Percentiles rank a stretch among this genome's conserved stretches.
These are phyloP conservation scores for Drosophila prolongata DNA, from an alignment of 2,888 invertebrate genomes.

Conservation along the genomic window DNA sequence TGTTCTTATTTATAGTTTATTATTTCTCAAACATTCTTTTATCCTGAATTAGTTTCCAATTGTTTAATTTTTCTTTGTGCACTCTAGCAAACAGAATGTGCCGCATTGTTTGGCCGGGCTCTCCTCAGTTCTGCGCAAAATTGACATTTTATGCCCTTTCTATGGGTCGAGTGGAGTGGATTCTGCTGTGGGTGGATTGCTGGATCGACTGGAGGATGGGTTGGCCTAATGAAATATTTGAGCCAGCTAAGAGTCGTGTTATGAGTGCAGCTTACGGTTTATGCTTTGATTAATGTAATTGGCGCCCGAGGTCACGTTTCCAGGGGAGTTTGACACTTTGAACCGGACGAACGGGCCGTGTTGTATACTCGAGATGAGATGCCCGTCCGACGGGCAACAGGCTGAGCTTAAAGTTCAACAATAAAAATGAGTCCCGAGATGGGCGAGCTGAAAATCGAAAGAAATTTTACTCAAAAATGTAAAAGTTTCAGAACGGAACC, in stretches of 20 bases:
- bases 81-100: slow-evolving; percentile 42
- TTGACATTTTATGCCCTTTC: slow-evolving; percentile 60
- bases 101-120: slow-evolving; percentile 51
- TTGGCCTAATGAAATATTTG: slow-evolving; percentile 61
- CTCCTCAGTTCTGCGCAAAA: slow-evolving; percentile 34
- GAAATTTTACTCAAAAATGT: slow-evolving; percentile 49
- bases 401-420: slow-evolving; percentile 43
- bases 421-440: slow-evolving; percentile 24
- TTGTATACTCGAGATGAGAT: slow-evolving; percentile 58
- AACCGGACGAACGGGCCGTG: slow-evolving; percentile 29
- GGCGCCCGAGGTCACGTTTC: slow-evolving; percentile 43
- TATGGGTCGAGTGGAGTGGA: slow-evolving; percentile 40
- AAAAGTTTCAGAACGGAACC: slow-evolving; percentile 42
- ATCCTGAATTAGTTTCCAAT: no score
- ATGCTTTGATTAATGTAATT: slow-evolving; percentile 74
- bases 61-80: background rate
- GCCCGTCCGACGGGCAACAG: slow-evolving; percentile 35
- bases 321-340: slow-evolving; percentile 52
- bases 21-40: no score
- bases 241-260: slow-evolving; percentile 41
- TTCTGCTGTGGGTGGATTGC: slow-evolving; percentile 16
- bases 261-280: slow-evolving; percentile 47
- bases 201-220: slow-evolving; percentile 1
- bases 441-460: slow-evolving; percentile 24
- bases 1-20: no score